A percentile compares a stretch with the other conserved stretches of the same genome.
These are phyloP conservation scores for Drosophila ezoana DNA, from an alignment of 2,888 invertebrate genomes.

Conservation along the genomic window DNA sequence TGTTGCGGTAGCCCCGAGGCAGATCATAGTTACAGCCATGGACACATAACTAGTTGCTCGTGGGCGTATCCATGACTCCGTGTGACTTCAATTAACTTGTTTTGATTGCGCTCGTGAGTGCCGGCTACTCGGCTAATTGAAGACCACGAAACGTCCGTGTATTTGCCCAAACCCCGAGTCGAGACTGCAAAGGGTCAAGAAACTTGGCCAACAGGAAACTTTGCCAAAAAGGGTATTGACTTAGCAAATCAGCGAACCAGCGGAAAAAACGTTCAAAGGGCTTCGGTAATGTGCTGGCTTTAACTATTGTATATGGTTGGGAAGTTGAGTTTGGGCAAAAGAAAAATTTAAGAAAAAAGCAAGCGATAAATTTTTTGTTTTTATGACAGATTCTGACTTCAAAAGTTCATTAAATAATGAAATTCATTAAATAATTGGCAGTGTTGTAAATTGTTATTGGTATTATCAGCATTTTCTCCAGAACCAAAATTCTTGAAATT, in stretches of 20 bases:
- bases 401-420: too few species aligned
- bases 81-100: constrained; percentile 53
- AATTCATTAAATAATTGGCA: too few species aligned
- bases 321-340: too few species aligned
- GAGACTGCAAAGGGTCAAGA: constrained; percentile 15
- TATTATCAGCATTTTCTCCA: too few species aligned
- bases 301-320: not conserved
- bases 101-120: constrained; percentile 37
- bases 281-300: not conserved
- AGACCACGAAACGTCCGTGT: constrained; percentile 39
- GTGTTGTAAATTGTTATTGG: too few species aligned
- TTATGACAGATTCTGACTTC: too few species aligned
- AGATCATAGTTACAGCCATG: constrained; percentile 28
- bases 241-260: constrained; percentile 4
- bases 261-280: constrained; percentile 7
- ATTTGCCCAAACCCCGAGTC: constrained; percentile 32
- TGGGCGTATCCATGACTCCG: constrained; percentile 35
- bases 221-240: not conserved
- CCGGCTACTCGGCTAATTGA: constrained; percentile 45
- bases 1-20: constrained; percentile 3
- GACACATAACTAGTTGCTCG: not conserved
- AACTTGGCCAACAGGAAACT: constrained; percentile 16
- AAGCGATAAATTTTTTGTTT: too few species aligned
- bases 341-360: not conserved
- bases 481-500: too few species aligned